Evolutionary conservation across 2,888 invertebrate genomes (phyloP).

Genomic region (Diabrotica balteata): DNA sequence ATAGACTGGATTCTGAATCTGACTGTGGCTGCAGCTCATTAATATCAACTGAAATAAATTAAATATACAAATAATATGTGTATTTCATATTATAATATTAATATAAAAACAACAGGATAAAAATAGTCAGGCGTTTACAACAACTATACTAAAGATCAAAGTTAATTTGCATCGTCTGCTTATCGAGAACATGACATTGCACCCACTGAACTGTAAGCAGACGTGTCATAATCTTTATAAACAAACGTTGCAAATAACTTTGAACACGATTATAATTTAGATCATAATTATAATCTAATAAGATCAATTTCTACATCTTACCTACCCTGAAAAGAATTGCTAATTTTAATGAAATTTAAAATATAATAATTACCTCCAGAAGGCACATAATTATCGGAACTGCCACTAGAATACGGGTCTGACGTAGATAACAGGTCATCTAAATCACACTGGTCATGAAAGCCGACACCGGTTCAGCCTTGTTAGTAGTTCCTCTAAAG

Average conservation of each 20-base stretch:
- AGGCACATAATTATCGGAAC: conserved; percentile 1
- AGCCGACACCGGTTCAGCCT: not conserved
- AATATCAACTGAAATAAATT: not conserved
- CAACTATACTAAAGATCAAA: too few species aligned
- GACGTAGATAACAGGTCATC: not conserved
- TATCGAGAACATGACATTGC: too few species aligned
- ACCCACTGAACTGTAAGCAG: too few species aligned
- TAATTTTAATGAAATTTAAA: too few species aligned
- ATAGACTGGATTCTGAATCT: not conserved
- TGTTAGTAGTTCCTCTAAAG: not conserved
- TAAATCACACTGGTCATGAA: not conserved
- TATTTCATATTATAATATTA: not conserved
- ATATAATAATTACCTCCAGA: not conserved
- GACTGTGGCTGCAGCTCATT: too few species aligned
- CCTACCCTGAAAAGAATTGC: too few species aligned
- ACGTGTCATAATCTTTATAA: too few species aligned
- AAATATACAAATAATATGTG: not conserved
- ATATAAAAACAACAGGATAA: not conserved
- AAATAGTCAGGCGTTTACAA: not conserved
- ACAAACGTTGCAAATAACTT: too few species aligned
- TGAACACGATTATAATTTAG: too few species aligned
- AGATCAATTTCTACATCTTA: not conserved
- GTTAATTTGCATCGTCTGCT: too few species aligned
- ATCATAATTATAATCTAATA: too few species aligned
- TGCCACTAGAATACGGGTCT: conserved; percentile 1